Evolutionary conservation across 2,888 invertebrate genomes (phyloP), one percentile per base, ranked within the genome.

Genomic region (Theristus sp.): DNA sequence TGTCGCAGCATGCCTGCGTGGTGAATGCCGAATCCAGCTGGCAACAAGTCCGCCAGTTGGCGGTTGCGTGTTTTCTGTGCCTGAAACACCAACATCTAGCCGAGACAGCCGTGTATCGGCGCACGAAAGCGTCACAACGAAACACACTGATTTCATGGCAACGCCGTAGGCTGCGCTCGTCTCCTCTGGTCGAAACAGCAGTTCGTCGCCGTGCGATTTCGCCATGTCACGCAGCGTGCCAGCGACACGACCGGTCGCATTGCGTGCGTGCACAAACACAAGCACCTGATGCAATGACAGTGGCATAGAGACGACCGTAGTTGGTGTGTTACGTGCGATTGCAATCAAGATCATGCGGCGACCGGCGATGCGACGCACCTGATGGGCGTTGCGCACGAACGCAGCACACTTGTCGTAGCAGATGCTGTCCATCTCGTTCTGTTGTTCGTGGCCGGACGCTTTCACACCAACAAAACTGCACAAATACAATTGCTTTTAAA

Each of bases 241-340:
- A 0, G 94, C 96, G 0, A 89, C 88, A 60, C 85, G 81, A 38
- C 87, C 84, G 0, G 98, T 99, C 17, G 91, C 89, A 79, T 94
- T 96, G 29, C 98, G 82, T 0, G 96, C 91, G 76, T 98, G 96
- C 0, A 98, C 96, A 75, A 98, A 98, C 0, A 98, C 89, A 89
- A 98, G 91, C 0, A 89, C 82, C 80, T 57, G 31, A 2, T 10
- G 17, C 2, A 6, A 81, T 66, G 38, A 65, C 65, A 61, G 17
- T 38, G 20, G 10, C 10, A 38, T 38, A 38, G n/a, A n/a, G n/a
- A n/a, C n/a, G n/a, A n/a, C n/a, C n/a, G n/a, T n/a, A n/a, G n/a
- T n/a, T n/a, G n/a, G n/a, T n/a, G n/a, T n/a, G n/a, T n/a, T n/a
- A n/a, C n/a, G n/a, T n/a, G n/a, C n/a, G n/a, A n/a, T n/a, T n/a